Percentiles rank a stretch among this genome's conserved stretches.
phyloP scores from a whole-genome alignment of 2,888 invertebrate genomes.

The Cheilosia soror region DNA sequence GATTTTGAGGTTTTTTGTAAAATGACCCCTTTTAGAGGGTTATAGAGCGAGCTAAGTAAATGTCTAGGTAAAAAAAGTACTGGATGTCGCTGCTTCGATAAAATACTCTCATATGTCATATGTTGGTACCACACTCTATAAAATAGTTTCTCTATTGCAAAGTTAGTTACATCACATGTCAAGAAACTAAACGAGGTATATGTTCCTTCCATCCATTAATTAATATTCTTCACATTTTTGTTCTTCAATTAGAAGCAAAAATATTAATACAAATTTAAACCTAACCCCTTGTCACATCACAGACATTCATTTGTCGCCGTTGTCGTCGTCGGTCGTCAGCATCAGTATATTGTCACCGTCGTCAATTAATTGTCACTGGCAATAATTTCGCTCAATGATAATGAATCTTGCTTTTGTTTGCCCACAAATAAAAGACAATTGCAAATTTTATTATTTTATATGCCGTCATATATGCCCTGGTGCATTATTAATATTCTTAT shows the following conservation, averaged over 20 bases:
- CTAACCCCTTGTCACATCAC: constrained; percentile 14
- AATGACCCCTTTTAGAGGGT: too few relatives aligned
- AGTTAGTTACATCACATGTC: not conserved
- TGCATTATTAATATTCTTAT: constrained; percentile 51
- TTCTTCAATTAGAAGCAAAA: constrained; percentile 21
- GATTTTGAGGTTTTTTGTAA: too few relatives aligned
- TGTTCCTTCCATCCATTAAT: not conserved
- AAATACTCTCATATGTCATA: too few relatives aligned
- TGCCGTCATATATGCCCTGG: not conserved
- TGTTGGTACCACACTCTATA: not conserved
- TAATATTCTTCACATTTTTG: constrained; percentile 4
- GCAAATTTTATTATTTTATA: constrained; percentile 9
- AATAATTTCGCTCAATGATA: constrained; percentile 35
- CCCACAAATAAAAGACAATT: constrained; percentile 39
- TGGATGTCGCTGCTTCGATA: too few relatives aligned
- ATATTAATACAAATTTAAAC: constrained; percentile 27
- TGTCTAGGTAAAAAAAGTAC: too few relatives aligned
- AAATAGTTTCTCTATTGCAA: not conserved
- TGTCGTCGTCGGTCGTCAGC: not conserved
- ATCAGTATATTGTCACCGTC: constrained; percentile 30
- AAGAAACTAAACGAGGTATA: not conserved
- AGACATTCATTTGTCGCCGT: not conserved
- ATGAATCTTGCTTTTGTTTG: constrained; percentile 31
- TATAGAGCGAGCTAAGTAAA: too few relatives aligned
- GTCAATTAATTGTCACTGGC: constrained; percentile 13